Conservation (phyloP, 2,113 vertebrate species). For the Scophthalmus maximus region DNA sequence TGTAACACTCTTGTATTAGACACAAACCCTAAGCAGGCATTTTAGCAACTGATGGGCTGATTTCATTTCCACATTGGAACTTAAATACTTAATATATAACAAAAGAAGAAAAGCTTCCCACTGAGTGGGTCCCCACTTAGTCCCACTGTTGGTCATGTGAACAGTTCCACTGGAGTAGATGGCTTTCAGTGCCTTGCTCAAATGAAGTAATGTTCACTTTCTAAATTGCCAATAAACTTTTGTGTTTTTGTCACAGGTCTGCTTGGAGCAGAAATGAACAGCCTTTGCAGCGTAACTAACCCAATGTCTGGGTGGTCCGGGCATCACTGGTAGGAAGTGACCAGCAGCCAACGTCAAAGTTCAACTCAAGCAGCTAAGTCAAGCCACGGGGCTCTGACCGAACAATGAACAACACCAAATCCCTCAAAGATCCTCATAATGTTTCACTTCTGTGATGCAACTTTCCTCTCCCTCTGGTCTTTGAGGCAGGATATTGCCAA, state of each 20-base stretch:
- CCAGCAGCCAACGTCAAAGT: conserved; percentile 29
- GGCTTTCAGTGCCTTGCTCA: background rate
- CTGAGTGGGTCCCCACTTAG: background rate
- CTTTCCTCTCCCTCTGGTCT: conserved; percentile 8
- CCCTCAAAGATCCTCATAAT: conserved; percentile 48
- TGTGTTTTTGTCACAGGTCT: background rate
- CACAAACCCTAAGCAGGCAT: no score
- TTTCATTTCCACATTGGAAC: background rate
- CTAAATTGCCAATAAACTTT: background rate
- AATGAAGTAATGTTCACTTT: background rate
- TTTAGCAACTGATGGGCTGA: no score
- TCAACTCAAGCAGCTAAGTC: conserved; percentile 55
- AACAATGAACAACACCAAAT: conserved; percentile 64
- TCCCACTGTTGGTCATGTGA: background rate
- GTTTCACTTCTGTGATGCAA: conserved; percentile 45
- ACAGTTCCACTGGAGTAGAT: background rate
- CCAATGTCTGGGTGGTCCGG: conserved; percentile 57
- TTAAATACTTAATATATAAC: background rate
- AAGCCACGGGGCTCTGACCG: conserved; percentile 43
- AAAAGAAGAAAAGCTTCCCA: background rate
- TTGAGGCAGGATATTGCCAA: conserved; percentile 51
- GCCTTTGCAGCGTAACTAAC: conserved; percentile 3
- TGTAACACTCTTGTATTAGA: no score
- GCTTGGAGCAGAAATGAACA: background rate
- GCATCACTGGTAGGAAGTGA: conserved; percentile 48